Evolutionary conservation across 2,888 invertebrate genomes (phyloP).

Genomic region (Marronus borbonicus): DNA sequence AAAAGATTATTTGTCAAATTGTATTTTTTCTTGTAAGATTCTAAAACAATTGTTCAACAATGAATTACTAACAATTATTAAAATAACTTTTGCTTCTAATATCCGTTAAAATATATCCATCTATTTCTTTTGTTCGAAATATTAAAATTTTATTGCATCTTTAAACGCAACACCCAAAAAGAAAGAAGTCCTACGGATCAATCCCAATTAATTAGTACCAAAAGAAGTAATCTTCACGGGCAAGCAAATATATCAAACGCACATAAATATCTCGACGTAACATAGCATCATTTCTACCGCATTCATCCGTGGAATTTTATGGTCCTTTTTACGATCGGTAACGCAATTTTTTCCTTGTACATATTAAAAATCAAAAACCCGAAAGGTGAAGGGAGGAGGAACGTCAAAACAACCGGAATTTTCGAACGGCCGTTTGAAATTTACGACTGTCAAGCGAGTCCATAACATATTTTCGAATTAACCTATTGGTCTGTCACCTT

Average conservation of each 20-base stretch:
- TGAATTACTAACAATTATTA: no score
- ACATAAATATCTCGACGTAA: neutral
- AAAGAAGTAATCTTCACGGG: neutral
- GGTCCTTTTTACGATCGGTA: conserved; percentile 3
- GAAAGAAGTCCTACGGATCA: neutral
- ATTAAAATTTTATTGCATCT: no score
- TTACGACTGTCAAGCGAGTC: conserved; percentile 23
- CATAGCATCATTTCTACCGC: neutral
- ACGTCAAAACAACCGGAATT: neutral
- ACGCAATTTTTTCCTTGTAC: conserved; percentile 14
- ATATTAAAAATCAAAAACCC: neutral
- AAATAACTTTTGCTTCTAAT: no score
- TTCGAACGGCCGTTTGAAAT: conserved; percentile 9
- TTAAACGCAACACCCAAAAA: no score
- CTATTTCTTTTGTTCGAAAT: no score
- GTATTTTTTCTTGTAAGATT: no score
- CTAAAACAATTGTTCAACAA: no score
- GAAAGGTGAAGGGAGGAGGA: neutral
- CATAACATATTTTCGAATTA: conserved; percentile 13
- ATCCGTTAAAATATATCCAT: no score
- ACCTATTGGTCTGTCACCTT: neutral
- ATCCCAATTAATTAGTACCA: neutral
- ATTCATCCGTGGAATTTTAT: neutral
- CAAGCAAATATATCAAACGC: conserved; percentile 14
- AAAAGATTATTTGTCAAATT: no score